Conservation (phyloP, 1,140 invertebrate species). For the Antheraea pernyi region DNA sequence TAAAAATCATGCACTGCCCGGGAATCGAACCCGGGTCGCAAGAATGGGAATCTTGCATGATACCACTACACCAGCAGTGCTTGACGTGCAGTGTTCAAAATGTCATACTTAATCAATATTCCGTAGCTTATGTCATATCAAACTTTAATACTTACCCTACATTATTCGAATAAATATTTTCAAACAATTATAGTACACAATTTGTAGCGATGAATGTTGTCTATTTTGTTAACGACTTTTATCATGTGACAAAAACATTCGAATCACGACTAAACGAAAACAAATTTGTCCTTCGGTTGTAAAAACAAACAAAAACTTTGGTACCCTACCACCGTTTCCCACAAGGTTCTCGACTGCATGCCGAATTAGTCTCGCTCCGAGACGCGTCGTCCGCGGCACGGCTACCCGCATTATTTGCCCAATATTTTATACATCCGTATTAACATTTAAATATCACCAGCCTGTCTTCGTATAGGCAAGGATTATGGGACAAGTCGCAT, state of each 20-base stretch:
- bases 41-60: constrained; percentile 98
- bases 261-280: background rate
- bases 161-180: no score
- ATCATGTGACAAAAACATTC: background rate
- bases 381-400: background rate
- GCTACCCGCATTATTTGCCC: constrained; percentile 21
- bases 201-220: no score
- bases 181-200: no score
- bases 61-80: constrained; percentile 98
- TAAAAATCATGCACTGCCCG: constrained; percentile 88
- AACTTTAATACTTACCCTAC: no score
- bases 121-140: no score
- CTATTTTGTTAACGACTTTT: background rate
- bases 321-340: constrained; percentile 13
- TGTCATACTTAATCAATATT: background rate
- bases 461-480: constrained; percentile 9
- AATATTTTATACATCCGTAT: constrained; percentile 28
- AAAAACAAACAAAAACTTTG: constrained; percentile 7
- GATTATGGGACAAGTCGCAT: constrained; percentile 22
- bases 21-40: constrained; percentile 97
- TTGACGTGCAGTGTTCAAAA: constrained; percentile 17
- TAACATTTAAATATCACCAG: constrained; percentile 32
- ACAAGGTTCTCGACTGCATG: constrained; percentile 15
- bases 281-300: background rate
- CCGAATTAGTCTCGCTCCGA: constrained; percentile 27